Percentiles rank a stretch among this genome's conserved stretches.
phyloP scores from a whole-genome alignment of 2,888 invertebrate species.

The Eupeodes latifasciatus region DNA sequence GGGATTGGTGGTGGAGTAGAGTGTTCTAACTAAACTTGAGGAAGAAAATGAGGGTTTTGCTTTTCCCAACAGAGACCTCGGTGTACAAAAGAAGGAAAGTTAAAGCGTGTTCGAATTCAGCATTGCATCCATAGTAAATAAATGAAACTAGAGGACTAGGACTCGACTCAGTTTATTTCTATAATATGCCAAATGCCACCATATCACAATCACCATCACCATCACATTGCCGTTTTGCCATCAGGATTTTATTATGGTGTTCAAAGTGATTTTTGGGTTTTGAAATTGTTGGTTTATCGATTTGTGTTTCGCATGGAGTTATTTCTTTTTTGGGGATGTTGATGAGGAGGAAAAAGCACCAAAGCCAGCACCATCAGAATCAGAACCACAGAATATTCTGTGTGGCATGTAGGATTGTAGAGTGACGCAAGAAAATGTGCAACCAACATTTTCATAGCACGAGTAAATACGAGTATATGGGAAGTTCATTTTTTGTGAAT shows the following conservation, averaged over 20 bases:
- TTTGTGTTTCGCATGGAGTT: slow-evolving; percentile 35
- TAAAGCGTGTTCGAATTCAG: slow-evolving; percentile 10
- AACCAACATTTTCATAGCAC: background rate
- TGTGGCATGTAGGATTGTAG: background rate
- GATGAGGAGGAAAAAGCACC: slow-evolving; percentile 13
- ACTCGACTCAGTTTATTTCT: too few species aligned
- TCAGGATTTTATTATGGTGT: slow-evolving; percentile 6
- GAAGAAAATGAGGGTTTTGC: background rate
- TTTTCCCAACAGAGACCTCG: background rate
- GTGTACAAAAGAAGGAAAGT: slow-evolving; percentile 16
- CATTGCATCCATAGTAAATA: slow-evolving; percentile 18
- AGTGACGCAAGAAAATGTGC: background rate
- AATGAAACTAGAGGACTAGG: slow-evolving; percentile 49
- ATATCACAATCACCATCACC: too few species aligned
- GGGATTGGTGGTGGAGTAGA: background rate
- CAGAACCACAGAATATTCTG: background rate
- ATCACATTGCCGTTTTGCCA: background rate
- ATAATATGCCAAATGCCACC: too few species aligned
- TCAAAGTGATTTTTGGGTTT: slow-evolving; percentile 51
- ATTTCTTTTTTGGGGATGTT: slow-evolving; percentile 14
- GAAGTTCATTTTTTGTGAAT: slow-evolving; percentile 14
- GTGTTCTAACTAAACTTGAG: background rate
- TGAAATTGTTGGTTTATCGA: slow-evolving; percentile 64
- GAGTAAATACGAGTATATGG: slow-evolving; percentile 11
- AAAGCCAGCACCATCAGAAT: background rate